Evolutionary conservation across 2,113 vertebrate genomes (phyloP).

Genomic region (Meriones unguiculatus): DNA sequence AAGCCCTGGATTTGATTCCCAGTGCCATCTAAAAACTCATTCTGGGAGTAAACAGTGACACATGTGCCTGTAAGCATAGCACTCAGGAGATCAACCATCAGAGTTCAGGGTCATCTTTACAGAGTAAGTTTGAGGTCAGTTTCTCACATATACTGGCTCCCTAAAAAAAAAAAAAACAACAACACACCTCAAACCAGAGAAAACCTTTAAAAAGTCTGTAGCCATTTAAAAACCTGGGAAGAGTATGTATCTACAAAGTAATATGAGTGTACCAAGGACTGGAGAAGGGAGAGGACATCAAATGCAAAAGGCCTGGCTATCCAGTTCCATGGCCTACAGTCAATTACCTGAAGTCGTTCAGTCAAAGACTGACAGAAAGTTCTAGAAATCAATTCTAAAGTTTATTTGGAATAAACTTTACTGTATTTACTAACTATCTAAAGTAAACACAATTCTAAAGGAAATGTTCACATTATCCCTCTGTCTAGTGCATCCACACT

Average conservation of each 20-base stretch:
- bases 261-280: neutral
- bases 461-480: neutral
- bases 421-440: too few species aligned
- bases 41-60: neutral
- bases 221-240: neutral
- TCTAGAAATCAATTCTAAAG: neutral
- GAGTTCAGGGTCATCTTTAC: neutral
- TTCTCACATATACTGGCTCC: neutral
- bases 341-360: neutral
- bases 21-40: neutral
- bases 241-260: neutral
- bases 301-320: neutral
- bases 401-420: too few species aligned
- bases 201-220: neutral
- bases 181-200: neutral
- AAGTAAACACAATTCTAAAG: neutral
- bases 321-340: neutral
- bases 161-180: neutral
- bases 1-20: neutral
- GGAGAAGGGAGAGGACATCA: neutral
- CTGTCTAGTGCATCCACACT: too few species aligned
- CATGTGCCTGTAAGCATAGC: neutral
- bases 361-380: neutral
- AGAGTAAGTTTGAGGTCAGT: neutral
- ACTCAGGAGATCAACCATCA: neutral